Evolutionary conservation across 2,888 invertebrate genomes (phyloP).

Genomic region (Meandrusa payeni): DNA sequence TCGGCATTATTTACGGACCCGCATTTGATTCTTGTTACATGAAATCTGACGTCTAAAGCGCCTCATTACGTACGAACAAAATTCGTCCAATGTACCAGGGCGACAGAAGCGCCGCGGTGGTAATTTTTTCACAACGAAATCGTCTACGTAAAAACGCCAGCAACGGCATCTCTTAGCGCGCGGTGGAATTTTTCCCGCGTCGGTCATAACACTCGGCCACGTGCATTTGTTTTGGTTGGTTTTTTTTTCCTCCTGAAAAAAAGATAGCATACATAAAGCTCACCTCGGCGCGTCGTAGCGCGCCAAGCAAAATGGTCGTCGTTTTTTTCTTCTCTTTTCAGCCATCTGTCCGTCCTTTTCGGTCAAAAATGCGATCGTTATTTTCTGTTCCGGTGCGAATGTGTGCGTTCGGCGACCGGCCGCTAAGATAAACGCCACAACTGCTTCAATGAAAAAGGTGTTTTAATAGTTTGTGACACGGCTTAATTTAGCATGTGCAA

Average conservation of each 20-base stretch:
- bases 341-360: slow-evolving; percentile 80
- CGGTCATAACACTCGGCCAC: slow-evolving; percentile 79
- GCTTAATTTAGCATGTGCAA: slow-evolving; percentile 35
- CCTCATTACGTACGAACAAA: no score
- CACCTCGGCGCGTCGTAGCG: slow-evolving; percentile 69
- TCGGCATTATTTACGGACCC: no score
- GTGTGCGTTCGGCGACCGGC: slow-evolving; percentile 68
- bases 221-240: slow-evolving; percentile 80
- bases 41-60: no score
- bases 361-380: slow-evolving; percentile 82
- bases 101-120: slow-evolving; percentile 61
- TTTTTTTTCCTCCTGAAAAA: slow-evolving; percentile 75
- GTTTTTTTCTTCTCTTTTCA: slow-evolving; percentile 81
- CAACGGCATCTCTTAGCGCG: slow-evolving; percentile 76
- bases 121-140: slow-evolving; percentile 69
- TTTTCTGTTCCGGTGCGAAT: slow-evolving; percentile 77
- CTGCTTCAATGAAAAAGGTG: no score
- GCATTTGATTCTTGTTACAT: no score
- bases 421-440: slow-evolving; percentile 53
- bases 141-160: slow-evolving; percentile 59
- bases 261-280: slow-evolving; percentile 74
- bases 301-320: slow-evolving; percentile 79
- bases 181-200: slow-evolving; percentile 65
- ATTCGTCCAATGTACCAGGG: slow-evolving; percentile 11
- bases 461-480: no score